Evolutionary conservation across 2,113 vertebrate genomes (phyloP).

Genomic region (Elanus axillaris): DNA sequence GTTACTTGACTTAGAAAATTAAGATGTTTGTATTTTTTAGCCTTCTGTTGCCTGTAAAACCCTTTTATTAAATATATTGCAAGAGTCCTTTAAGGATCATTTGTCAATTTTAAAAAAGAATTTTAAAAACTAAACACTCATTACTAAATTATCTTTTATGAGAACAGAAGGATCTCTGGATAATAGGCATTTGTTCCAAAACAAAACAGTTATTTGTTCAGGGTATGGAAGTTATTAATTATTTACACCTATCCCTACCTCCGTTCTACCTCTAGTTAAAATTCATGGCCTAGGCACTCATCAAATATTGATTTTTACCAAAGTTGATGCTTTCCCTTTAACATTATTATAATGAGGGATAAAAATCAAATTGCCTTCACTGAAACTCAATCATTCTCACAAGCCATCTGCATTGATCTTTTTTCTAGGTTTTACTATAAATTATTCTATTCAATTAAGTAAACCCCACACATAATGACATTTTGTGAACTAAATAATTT

Average conservation of each 20-base stretch:
- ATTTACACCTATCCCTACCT: constrained; percentile 67
- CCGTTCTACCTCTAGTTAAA: constrained; percentile 77
- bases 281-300: constrained; percentile 81
- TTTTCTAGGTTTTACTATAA: constrained; percentile 80
- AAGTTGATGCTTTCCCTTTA: constrained; percentile 77
- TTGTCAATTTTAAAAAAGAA: neutral
- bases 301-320: constrained; percentile 92
- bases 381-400: constrained; percentile 76
- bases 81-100: neutral
- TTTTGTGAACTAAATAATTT: constrained; percentile 86
- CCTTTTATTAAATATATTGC: neutral
- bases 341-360: constrained; percentile 85
- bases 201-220: constrained; percentile 67
- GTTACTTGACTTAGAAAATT: neutral
- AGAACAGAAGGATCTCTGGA: constrained; percentile 28
- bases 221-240: constrained; percentile 66
- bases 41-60: neutral
- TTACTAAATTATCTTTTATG: constrained; percentile 66
- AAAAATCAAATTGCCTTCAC: constrained; percentile 79
- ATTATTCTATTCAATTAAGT: constrained; percentile 87
- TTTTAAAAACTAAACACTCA: neutral
- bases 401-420: constrained; percentile 77
- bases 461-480: constrained; percentile 79
- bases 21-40: neutral
- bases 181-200: constrained; percentile 26